A percentile compares a stretch with the other conserved stretches of the same genome.
Evolutionary conservation across 2,113 vertebrate genomes (phyloP).

Genomic region (Pyxicephalus adspersus): DNA sequence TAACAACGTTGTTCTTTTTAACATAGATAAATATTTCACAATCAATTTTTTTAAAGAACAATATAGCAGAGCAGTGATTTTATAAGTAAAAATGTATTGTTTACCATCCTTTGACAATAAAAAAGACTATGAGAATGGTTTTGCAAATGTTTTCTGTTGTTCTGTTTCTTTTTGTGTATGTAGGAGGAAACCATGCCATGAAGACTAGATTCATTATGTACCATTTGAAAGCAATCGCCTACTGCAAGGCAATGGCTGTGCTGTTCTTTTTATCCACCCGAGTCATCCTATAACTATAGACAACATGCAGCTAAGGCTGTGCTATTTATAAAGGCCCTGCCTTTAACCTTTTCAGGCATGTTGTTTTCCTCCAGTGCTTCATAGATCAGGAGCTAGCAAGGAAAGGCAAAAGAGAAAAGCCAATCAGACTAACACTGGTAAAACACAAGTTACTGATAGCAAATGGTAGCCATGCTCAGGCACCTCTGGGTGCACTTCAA

Average conservation of each 20-base stretch:
- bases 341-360: constrained; percentile 28
- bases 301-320: neutral
- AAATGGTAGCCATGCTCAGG: no score
- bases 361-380: constrained; percentile 2
- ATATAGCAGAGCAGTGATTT: neutral
- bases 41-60: neutral
- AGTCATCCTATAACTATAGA: constrained; percentile 37
- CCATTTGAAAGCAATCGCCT: constrained; percentile 38
- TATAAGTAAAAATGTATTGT: neutral
- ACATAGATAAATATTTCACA: no score
- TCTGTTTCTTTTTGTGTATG: constrained; percentile 8
- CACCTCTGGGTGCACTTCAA: no score
- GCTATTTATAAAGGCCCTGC: constrained; percentile 16
- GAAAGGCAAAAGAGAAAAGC: no score
- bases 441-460: no score
- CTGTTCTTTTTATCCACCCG: constrained; percentile 10
- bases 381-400: neutral
- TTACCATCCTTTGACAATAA: neutral
- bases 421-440: no score
- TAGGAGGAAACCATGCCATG: constrained; percentile 21
- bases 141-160: constrained; percentile 9
- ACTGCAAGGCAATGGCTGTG: constrained; percentile 40
- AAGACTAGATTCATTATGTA: constrained; percentile 20
- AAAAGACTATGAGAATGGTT: neutral
- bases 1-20: no score